Evolutionary conservation across 2,797 vertebrate species (phyloP).

Genomic region (Acipenser ruthenus): DNA sequence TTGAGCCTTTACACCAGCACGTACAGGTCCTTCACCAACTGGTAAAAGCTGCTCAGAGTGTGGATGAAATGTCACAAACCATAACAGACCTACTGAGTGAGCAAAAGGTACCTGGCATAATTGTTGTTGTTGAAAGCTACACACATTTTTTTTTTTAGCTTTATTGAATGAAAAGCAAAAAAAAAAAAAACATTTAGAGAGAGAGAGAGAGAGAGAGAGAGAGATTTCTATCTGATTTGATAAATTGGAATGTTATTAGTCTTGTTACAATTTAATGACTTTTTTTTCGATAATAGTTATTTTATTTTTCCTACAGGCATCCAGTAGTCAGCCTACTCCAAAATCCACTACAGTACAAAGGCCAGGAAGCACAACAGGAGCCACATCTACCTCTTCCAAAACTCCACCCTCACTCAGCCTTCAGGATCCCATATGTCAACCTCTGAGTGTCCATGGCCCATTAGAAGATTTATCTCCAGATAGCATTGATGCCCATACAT

Average conservation of each 20-base stretch:
- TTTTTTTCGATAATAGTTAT: too few relatives aligned
- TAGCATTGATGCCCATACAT: constrained; percentile 96
- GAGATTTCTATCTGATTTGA: too few relatives aligned
- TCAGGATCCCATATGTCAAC: constrained; percentile 75
- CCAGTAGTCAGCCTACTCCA: constrained; percentile 69
- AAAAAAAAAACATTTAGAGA: too few relatives aligned
- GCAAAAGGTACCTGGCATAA: constrained; percentile 75
- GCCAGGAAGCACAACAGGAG: constrained; percentile 66
- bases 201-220: too few relatives aligned
- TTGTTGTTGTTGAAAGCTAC: too few relatives aligned
- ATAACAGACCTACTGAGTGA: constrained; percentile 94
- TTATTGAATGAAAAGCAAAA: too few relatives aligned
- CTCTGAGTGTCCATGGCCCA: constrained; percentile 67
- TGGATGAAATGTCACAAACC: constrained; percentile 98
- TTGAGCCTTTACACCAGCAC: constrained; percentile 90
- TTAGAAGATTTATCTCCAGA: constrained; percentile 94
- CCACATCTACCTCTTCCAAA: constrained; percentile 72
- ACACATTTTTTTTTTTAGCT: too few relatives aligned
- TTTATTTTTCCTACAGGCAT: constrained; percentile 50
- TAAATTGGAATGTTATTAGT: too few relatives aligned
- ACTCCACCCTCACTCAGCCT: constrained; percentile 75
- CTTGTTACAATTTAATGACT: too few relatives aligned
- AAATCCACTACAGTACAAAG: constrained; percentile 68
- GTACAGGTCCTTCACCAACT: constrained; percentile 83
- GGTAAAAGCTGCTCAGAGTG: constrained; percentile 92